Evolutionary conservation across 2,888 invertebrate species (phyloP).

Genomic region (Amphipoea lucens): DNA sequence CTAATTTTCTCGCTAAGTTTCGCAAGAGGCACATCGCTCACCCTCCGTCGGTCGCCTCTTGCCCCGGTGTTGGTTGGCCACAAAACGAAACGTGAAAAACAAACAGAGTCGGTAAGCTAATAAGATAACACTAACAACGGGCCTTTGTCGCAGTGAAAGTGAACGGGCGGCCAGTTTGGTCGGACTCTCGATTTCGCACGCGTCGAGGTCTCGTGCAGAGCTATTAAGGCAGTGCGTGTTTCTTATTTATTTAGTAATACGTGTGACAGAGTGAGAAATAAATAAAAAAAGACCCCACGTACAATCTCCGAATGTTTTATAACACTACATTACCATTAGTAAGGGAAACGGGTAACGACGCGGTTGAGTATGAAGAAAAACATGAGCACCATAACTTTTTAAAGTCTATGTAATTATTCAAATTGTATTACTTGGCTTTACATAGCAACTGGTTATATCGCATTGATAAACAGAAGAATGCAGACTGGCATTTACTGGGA

Average conservation of each 20-base stretch:
- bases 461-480: constrained; percentile 29
- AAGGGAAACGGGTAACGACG: constrained; percentile 48
- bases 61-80: constrained; percentile 49
- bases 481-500: constrained; percentile 1
- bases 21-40: constrained; percentile 48
- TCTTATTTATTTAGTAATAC: constrained; percentile 60
- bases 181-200: constrained; percentile 83
- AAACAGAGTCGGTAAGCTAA: constrained; percentile 72
- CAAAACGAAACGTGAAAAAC: constrained; percentile 72
- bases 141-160: constrained; percentile 81
- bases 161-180: constrained; percentile 74
- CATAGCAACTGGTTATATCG: constrained; percentile 19
- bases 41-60: constrained; percentile 29
- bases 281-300: constrained; percentile 41
- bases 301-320: constrained; percentile 53
- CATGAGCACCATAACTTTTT: constrained; percentile 26
- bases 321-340: constrained; percentile 42
- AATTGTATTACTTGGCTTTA: constrained; percentile 30
- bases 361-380: constrained; percentile 34
- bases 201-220: constrained; percentile 72
- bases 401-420: constrained; percentile 32
- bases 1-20: constrained; percentile 55
- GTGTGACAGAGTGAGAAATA: constrained; percentile 40
- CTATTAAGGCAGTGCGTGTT: constrained; percentile 69
- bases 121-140: constrained; percentile 76